Evolutionary conservation across 2,888 invertebrate species (phyloP).

Genomic region (Cheilosia pagana): DNA sequence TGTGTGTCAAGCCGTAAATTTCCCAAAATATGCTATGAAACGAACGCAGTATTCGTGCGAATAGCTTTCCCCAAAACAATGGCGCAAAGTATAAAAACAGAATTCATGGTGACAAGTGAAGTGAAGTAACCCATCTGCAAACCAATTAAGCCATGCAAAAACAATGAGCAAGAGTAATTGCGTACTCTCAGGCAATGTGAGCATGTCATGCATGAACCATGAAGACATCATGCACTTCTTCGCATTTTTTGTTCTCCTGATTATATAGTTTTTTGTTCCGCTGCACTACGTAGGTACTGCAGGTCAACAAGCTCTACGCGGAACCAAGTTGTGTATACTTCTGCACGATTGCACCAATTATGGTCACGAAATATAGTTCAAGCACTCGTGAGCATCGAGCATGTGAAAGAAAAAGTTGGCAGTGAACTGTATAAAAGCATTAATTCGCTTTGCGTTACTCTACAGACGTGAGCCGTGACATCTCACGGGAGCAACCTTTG

Average conservation of each 20-base stretch:
- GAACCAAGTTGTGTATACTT: conserved; percentile 10
- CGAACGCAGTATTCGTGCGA: neutral
- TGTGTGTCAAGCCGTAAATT: conserved; percentile 20
- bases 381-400: neutral
- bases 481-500: neutral
- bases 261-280: conserved; percentile 17
- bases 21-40: conserved; percentile 18
- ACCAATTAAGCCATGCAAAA: conserved; percentile 64
- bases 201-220: conserved; percentile 54
- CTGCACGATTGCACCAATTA: conserved; percentile 31
- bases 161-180: conserved; percentile 66
- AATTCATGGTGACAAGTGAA: conserved; percentile 39
- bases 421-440: neutral
- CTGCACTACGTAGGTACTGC: conserved; percentile 12
- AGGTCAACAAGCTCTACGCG: conserved; percentile 42
- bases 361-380: conserved; percentile 35
- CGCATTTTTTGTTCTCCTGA: too few relatives aligned
- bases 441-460: neutral
- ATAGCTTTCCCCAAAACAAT: conserved; percentile 32
- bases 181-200: conserved; percentile 64
- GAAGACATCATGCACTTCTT: conserved; percentile 32
- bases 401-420: neutral
- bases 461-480: conserved; percentile 47
- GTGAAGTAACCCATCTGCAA: conserved; percentile 39
- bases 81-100: conserved; percentile 11